These are phyloP conservation scores for Hormiphora californensis DNA, from an alignment of 37 sponge, comb jelly and placozoan genomes.

Conservation along the genomic window DNA sequence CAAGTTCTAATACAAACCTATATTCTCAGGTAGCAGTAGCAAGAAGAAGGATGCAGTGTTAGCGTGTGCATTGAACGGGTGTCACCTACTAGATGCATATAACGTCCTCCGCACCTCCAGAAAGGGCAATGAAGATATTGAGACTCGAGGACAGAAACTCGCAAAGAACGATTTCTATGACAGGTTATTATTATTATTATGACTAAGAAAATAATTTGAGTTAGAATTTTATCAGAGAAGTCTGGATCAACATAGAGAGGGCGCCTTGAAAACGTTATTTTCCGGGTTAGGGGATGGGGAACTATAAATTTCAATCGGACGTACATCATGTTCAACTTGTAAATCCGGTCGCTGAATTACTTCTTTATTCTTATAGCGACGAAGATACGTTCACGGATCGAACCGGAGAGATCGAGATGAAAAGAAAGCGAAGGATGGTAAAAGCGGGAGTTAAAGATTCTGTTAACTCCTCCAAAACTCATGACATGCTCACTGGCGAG, in stretches of 20 bases:
- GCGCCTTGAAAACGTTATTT: too few relatives aligned
- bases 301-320: too few relatives aligned
- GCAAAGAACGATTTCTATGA: slow-evolving; percentile 14
- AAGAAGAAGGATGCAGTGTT: slow-evolving; percentile 31
- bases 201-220: too few relatives aligned
- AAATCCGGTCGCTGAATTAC: neutral
- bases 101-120: slow-evolving; percentile 14
- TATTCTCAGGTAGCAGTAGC: neutral
- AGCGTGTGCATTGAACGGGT: slow-evolving; percentile 2
- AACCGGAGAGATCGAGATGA: slow-evolving; percentile 70
- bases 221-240: too few relatives aligned
- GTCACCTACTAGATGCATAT: slow-evolving; percentile 18
- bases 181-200: neutral
- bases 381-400: slow-evolving; percentile 94
- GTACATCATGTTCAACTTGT: neutral
- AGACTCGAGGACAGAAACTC: neutral
- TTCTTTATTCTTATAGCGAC: slow-evolving; percentile 62
- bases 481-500: slow-evolving; percentile 5
- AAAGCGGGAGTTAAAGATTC: slow-evolving; percentile 1
- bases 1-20: too few relatives aligned
- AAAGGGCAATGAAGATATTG: neutral
- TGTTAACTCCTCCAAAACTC: neutral
- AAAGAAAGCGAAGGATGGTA: neutral
- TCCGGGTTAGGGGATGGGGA: too few relatives aligned
- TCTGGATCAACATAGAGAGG: too few relatives aligned